phyloP scores from a whole-genome alignment of 2,797 vertebrate species.

The Scyliorhinus canicula region DNA sequence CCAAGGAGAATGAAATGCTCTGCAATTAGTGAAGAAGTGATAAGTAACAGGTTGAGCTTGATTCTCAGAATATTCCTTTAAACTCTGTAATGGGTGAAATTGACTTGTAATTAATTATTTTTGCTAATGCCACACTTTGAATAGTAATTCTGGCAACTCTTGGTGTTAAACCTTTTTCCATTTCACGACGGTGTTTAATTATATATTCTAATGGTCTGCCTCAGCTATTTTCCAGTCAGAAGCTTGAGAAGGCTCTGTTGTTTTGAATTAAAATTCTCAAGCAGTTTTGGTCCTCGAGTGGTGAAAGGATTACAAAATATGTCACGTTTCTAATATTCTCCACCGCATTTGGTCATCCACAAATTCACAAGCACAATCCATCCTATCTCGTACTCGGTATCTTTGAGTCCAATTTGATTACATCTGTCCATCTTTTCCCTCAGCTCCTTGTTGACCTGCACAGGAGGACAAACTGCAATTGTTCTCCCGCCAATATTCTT shows the following conservation, averaged over 20 bases:
- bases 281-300: background rate
- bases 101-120: constrained; percentile 21
- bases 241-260: background rate
- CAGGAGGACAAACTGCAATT: background rate
- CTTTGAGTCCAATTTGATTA: background rate
- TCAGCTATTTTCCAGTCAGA: too few species aligned
- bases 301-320: background rate
- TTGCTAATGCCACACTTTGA: background rate
- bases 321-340: background rate
- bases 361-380: background rate
- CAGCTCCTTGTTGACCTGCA: background rate
- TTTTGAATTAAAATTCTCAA: background rate
- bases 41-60: background rate
- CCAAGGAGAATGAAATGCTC: constrained; percentile 13
- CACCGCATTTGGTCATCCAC: background rate
- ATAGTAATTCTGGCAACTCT: background rate
- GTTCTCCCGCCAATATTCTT: background rate
- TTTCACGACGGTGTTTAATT: background rate
- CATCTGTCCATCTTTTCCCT: background rate
- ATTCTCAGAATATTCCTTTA: constrained; percentile 17
- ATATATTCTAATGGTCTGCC: background rate
- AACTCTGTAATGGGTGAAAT: background rate
- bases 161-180: background rate
- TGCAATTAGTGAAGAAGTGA: background rate
- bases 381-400: background rate